Evolutionary conservation across 1,140 invertebrate species (phyloP).

Genomic region (roundworm (Caenorhabditis elegans)): WBcel235 BX284606.5:2291001-2291500

Average conservation of each 20-base stretch:
- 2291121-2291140: not conserved
- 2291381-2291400: constrained; percentile 20
- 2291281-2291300: not conserved
- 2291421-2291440: constrained; percentile 29
- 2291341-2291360: constrained; percentile 17
- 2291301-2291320: no score
- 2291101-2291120: not conserved
- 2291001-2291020: constrained; percentile 4
- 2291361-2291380: constrained; percentile 27
- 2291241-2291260: not conserved
- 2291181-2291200: not conserved
- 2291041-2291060: constrained; percentile 3
- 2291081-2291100: not conserved
- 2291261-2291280: constrained; percentile 20
- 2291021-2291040: not conserved
- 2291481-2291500: not conserved
- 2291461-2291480: constrained; percentile 18
- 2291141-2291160: not conserved
- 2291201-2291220: not conserved
- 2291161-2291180: not conserved
- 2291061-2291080: not conserved
- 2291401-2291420: constrained; percentile 26
- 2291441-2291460: constrained; percentile 28
- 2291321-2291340: not conserved
- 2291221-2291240: not conserved